Evolutionary conservation across 2,888 invertebrate genomes (phyloP), one percentile per base, ranked within the genome.

Genomic region (Agriopis marginaria): DNA sequence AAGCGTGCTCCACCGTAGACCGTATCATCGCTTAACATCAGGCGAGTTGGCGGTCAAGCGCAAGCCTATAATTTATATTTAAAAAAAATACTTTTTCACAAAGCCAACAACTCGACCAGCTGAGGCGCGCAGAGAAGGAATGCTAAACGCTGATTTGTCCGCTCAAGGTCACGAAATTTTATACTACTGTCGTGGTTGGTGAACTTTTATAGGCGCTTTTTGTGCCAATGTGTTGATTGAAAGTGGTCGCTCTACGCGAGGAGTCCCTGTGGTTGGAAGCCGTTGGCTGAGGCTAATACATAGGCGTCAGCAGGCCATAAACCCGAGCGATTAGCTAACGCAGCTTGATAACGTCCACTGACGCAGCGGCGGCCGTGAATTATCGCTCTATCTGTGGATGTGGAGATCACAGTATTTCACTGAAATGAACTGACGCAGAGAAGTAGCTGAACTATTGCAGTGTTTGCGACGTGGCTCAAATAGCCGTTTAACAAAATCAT

Each of bases 291-390:
- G 42, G 39, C 66, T 69, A 62, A 65, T 69, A 51, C 40, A 65
- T 51, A 61, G 63, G 10, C 50, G 66, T 68, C 72, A 66, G 63
- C 61, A 65, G 61, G 51, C 65, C 63, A 63, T 70, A 66, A 68
- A 69, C 64, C 64, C 62, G 32, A 71, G 54, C 39, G 55, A 69
- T 72, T 69, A 69, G 66, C 63, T 54, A 66, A 69, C 68, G 56
- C 63, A 58, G 63, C 64, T 40, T 67, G 68, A 66, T 72, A 68
- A 66, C 60, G 63, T 63, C 50, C 10, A 55, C 68, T 39, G 67
- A 65, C 55, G 59, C 51, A 45, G 55, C 42, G 64, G 45, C 62
- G 42, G 42, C 12, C 44, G 14, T 63, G 45, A 65, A 44, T 65
- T 47, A 60, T 66, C 39, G 17, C 45, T 40, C 44, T 23, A 23